Conservation (phyloP, 2,888 invertebrate genomes). For the Ophion slaviceki region DNA sequence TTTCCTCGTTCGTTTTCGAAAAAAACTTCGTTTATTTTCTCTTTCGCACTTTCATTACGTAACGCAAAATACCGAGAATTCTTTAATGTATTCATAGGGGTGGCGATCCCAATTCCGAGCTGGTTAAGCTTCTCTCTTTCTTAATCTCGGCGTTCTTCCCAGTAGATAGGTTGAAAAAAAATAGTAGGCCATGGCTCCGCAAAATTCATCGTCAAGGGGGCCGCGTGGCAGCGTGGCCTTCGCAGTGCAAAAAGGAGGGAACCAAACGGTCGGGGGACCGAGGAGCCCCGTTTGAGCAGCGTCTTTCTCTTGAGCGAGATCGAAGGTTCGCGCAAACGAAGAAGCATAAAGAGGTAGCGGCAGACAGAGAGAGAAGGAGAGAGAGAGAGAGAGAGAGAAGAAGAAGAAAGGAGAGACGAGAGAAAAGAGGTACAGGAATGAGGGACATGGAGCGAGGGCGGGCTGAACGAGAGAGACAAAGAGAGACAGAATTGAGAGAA, state of each 20-base stretch:
- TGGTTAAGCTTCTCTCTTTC: not conserved
- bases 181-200: conserved; percentile 76
- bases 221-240: conserved; percentile 69
- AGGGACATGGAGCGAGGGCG: conserved; percentile 6
- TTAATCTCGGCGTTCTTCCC: conserved; percentile 1
- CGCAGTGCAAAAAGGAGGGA: conserved; percentile 56
- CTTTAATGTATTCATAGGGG: conserved; percentile 54
- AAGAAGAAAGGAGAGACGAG: not conserved
- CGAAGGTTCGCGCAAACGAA: conserved; percentile 31
- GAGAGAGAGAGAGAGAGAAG: not conserved
- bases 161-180: conserved; percentile 6
- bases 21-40: not conserved
- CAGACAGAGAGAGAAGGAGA: conserved; percentile 51
- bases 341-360: conserved; percentile 19
- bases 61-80: conserved; percentile 53
- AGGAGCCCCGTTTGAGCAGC: conserved; percentile 36
- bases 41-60: conserved; percentile 25
- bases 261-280: conserved; percentile 61
- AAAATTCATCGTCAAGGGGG: conserved; percentile 70
- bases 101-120: conserved; percentile 14
- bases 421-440: conserved; percentile 33
- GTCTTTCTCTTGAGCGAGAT: conserved; percentile 55
- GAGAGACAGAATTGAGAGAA: conserved; percentile 70
- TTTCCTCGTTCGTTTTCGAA: not conserved
- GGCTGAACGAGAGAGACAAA: not conserved